phyloP scores from a whole-genome alignment of 2,888 invertebrate genomes.

The Leptopterna dolabrata region DNA sequence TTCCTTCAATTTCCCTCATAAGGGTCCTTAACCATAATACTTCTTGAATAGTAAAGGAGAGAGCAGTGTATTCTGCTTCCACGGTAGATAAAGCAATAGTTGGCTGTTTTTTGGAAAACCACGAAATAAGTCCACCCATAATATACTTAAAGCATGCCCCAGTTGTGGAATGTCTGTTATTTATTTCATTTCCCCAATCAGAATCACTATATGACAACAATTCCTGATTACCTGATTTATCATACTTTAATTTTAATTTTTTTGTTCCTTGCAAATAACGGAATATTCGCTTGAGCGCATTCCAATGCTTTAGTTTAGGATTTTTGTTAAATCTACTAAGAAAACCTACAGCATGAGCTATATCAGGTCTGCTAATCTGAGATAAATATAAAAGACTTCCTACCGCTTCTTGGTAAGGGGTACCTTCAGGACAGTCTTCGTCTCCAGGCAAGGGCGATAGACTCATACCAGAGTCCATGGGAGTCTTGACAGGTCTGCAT shows the following conservation, averaged over 20 bases:
- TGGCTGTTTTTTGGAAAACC: not conserved
- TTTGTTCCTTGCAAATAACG: conserved; percentile 22
- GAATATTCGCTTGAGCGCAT: not conserved
- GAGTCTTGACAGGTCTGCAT: conserved; percentile 44
- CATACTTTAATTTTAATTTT: not conserved
- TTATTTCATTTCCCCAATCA: conserved; percentile 14
- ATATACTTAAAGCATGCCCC: conserved; percentile 1
- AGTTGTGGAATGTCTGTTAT: conserved; percentile 9
- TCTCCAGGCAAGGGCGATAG: not conserved
- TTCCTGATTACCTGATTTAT: not conserved
- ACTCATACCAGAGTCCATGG: not conserved
- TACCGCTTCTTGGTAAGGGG: conserved; percentile 37
- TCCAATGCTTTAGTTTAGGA: not conserved
- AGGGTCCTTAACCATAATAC: not conserved
- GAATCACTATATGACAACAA: not conserved
- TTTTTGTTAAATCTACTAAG: conserved; percentile 28
- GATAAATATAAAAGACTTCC: conserved; percentile 36
- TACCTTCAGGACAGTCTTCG: not conserved
- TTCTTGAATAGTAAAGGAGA: not conserved
- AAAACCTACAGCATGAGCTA: not conserved
- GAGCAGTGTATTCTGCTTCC: conserved; percentile 33
- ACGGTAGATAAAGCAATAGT: conserved; percentile 25
- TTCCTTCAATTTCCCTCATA: not conserved
- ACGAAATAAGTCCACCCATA: conserved; percentile 20
- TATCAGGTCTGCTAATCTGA: conserved; percentile 21